Percentiles rank a stretch among this genome's conserved stretches.
phyloP scores from a whole-genome alignment of 2,113 vertebrate species.

The Progne subis region DNA sequence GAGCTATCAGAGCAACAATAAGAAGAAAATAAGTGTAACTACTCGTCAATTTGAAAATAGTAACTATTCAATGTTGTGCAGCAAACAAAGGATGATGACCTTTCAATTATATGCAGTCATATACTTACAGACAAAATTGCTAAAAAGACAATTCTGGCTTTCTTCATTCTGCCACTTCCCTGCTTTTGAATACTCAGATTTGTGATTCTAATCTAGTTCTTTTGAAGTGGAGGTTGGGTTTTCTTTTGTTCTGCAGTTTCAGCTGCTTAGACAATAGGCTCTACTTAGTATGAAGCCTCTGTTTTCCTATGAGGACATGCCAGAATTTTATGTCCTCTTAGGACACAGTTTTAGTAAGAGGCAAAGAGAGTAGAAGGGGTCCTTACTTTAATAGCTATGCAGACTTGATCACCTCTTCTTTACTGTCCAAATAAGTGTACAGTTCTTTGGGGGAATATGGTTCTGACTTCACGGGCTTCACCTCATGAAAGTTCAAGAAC shows the following conservation, averaged over 20 bases:
- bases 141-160: constrained; percentile 17
- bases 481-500: neutral
- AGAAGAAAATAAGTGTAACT: constrained; percentile 23
- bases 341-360: neutral
- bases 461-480: neutral
- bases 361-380: neutral
- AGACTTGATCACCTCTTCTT: neutral
- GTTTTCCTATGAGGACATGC: neutral
- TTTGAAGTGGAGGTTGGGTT: constrained; percentile 6
- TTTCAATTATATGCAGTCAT: neutral
- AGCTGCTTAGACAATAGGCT: constrained; percentile 61
- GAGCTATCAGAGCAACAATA: neutral
- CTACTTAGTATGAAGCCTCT: neutral
- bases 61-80: neutral
- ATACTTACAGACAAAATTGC: neutral
- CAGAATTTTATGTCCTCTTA: neutral
- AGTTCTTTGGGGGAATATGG: neutral
- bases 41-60: neutral
- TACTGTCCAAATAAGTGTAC: neutral
- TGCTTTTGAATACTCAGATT: neutral
- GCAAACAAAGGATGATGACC: constrained; percentile 1
- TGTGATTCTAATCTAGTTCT: constrained; percentile 58
- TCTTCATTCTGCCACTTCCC: constrained; percentile 14
- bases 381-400: neutral
- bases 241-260: constrained; percentile 37